Conservation (phyloP, 2,797 vertebrate species). For the Darevskia mixta region DNA sequence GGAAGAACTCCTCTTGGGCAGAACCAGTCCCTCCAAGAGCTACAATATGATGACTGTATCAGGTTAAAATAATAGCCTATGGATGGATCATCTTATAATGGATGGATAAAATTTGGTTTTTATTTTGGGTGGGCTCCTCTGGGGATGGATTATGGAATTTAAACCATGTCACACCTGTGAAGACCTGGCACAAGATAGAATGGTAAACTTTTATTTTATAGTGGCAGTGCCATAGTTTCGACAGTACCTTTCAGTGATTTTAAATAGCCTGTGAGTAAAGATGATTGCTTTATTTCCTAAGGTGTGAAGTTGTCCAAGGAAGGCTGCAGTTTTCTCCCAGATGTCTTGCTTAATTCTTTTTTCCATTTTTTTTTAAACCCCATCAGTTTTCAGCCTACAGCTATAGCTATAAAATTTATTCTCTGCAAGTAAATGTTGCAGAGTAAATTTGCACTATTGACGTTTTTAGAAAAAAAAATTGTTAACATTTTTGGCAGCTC, state of each 20-base stretch:
- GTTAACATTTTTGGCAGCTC: conserved; percentile 84
- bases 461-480: conserved; percentile 78
- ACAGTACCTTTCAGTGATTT: conserved; percentile 82
- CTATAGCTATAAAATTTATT: conserved; percentile 77
- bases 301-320: conserved; percentile 76
- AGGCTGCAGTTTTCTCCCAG: conserved; percentile 80
- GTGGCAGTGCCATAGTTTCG: conserved; percentile 83
- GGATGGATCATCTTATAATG: conserved; percentile 90
- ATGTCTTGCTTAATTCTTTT: conserved; percentile 71
- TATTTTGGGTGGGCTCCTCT: conserved; percentile 89
- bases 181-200: conserved; percentile 83
- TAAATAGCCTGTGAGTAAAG: conserved; percentile 83
- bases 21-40: conserved; percentile 95
- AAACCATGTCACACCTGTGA: conserved; percentile 93
- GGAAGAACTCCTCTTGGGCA: conserved; percentile 95
- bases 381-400: conserved; percentile 72
- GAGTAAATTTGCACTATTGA: conserved; percentile 84
- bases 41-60: conserved; percentile 99
- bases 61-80: conserved; percentile 94
- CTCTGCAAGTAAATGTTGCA: conserved; percentile 76
- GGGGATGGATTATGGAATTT: conserved; percentile 88
- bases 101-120: conserved; percentile 84
- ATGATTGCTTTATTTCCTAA: conserved; percentile 77
- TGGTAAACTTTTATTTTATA: conserved; percentile 78
- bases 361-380: background rate